A percentile compares a stretch with the other conserved stretches of the same genome.
phyloP scores from a whole-genome alignment of 2,888 invertebrate genomes.

The Orthonychiurus folsomi region DNA sequence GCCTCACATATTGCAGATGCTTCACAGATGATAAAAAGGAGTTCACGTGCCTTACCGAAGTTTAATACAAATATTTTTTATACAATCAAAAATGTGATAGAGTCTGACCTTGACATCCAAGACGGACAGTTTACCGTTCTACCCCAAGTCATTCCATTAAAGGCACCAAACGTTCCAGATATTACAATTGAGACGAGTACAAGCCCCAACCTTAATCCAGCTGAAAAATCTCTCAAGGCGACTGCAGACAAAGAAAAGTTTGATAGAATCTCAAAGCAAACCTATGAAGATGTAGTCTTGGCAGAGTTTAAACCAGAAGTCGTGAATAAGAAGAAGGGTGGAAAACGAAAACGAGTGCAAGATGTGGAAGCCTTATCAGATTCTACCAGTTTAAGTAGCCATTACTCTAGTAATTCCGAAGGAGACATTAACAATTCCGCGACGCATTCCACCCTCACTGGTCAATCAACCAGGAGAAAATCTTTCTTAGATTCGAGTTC shows the following conservation, averaged over 20 bases:
- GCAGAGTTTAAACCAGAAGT: slow-evolving; percentile 8
- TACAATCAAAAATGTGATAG: slow-evolving; percentile 28
- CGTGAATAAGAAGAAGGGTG: neutral
- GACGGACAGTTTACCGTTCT: slow-evolving; percentile 23
- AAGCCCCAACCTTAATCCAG: no score
- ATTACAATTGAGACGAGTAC: slow-evolving; percentile 7
- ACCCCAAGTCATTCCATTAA: slow-evolving; percentile 20
- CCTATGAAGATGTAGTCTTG: slow-evolving; percentile 60
- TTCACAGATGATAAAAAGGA: no score
- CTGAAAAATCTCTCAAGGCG: neutral
- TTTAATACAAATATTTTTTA: slow-evolving; percentile 19
- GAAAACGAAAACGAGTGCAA: slow-evolving; percentile 6
- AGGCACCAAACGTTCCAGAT: slow-evolving; percentile 15
- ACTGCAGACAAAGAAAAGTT: slow-evolving; percentile 16
- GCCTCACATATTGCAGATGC: slow-evolving; percentile 25
- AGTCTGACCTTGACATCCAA: slow-evolving; percentile 27
- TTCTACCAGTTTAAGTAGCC: slow-evolving; percentile 31
- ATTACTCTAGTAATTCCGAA: slow-evolving; percentile 32
- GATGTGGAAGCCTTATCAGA: slow-evolving; percentile 39
- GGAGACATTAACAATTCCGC: slow-evolving; percentile 11
- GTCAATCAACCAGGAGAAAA: neutral
- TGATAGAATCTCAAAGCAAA: slow-evolving; percentile 59
- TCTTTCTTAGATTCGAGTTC: neutral
- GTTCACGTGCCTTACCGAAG: slow-evolving; percentile 25
- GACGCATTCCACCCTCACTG: neutral